phyloP scores from a whole-genome alignment of 2,888 invertebrate genomes.

The Chorisops tibialis region DNA sequence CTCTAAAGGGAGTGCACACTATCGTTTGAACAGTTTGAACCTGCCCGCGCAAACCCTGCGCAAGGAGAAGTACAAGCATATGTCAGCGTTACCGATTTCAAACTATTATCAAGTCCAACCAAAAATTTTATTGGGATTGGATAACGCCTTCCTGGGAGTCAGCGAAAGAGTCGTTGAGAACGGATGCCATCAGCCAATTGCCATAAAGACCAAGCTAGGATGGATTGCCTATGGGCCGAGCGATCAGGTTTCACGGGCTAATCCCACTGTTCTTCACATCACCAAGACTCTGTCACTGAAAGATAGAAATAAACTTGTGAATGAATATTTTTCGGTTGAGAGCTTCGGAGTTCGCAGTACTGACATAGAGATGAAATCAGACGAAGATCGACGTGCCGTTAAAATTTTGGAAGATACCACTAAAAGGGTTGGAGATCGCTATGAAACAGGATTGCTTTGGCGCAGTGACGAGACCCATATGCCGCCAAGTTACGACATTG shows the following conservation, averaged over 20 bases:
- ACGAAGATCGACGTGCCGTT: not conserved
- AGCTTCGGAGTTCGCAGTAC: not conserved
- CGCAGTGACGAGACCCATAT: no score
- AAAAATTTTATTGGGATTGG: not conserved
- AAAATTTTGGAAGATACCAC: conserved; percentile 8
- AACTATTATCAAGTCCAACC: not conserved
- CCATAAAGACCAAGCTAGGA: not conserved
- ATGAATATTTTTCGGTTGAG: not conserved
- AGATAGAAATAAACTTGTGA: no score
- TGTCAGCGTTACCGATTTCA: not conserved
- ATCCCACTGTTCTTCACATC: no score
- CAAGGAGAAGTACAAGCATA: not conserved
- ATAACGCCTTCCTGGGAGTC: not conserved
- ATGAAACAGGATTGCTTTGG: conserved; percentile 29
- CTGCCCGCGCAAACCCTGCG: not conserved
- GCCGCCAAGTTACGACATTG: no score
- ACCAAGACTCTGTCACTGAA: no score
- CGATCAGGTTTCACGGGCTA: not conserved
- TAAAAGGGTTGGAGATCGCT: conserved; percentile 2
- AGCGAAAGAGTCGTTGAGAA: not conserved
- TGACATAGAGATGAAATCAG: not conserved
- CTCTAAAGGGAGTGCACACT: conserved; percentile 8
- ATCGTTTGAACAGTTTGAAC: conserved; percentile 6
- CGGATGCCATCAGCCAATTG: not conserved
- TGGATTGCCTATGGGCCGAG: not conserved